phyloP scores from a whole-genome alignment of 1,140 invertebrate species.

The Conus ventricosus region DNA sequence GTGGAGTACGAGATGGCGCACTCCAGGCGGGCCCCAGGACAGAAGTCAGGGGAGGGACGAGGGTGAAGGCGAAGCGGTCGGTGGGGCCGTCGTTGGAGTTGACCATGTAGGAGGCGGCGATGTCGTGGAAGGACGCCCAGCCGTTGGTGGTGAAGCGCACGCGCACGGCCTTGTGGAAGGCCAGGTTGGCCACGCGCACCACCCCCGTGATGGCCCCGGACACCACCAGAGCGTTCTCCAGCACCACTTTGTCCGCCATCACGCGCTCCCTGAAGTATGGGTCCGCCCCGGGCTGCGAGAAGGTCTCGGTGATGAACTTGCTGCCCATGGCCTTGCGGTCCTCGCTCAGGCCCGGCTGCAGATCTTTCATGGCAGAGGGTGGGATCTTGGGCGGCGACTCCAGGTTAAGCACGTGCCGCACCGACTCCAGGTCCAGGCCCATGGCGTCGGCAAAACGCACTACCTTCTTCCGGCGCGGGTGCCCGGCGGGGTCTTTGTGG shows the following conservation, averaged over 20 bases:
- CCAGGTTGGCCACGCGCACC: conserved; percentile 91
- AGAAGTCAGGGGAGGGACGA: conserved; percentile 78
- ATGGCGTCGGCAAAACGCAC: conserved; percentile 96
- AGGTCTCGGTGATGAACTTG: conserved; percentile 82
- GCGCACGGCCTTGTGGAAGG: conserved; percentile 92
- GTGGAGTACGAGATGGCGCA: conserved; percentile 89
- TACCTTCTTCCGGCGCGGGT: conserved; percentile 87
- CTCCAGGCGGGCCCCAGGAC: conserved; percentile 84
- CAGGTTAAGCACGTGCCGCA: conserved; percentile 78
- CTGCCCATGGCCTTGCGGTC: conserved; percentile 59
- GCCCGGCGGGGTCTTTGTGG: conserved; percentile 92
- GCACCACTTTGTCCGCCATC: conserved; percentile 83
- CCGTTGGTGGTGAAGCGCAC: conserved; percentile 90
- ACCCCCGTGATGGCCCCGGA: conserved; percentile 87
- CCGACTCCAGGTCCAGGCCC: conserved; percentile 92
- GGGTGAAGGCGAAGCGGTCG: conserved; percentile 87
- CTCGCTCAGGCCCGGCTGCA: conserved; percentile 58
- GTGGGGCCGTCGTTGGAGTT: conserved; percentile 95
- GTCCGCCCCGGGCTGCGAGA: conserved; percentile 86
- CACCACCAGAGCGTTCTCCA: conserved; percentile 83
- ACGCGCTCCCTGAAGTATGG: conserved; percentile 87
- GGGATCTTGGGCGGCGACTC: conserved; percentile 73
- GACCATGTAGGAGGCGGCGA: conserved; percentile 85
- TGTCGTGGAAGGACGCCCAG: conserved; percentile 89
- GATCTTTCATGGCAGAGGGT: conserved; percentile 68